Conservation (phyloP, 2,113 vertebrate species). For the Hassar affinis region DNA sequence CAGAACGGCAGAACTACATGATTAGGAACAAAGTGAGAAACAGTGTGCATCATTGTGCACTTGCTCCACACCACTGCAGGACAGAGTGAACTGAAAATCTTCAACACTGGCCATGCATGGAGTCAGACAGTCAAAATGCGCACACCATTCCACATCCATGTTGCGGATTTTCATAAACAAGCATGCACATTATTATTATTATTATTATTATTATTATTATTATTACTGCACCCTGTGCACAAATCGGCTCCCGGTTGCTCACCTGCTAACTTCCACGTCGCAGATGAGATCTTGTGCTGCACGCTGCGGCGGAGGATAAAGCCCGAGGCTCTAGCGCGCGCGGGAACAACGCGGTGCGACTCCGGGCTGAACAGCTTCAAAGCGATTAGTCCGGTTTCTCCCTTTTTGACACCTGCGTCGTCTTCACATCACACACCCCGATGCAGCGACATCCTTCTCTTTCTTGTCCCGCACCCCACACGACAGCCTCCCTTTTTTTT, state of each 20-base stretch:
- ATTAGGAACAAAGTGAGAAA: neutral
- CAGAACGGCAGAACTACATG: too few species aligned
- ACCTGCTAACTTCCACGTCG: constrained; percentile 42
- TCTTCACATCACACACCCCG: constrained; percentile 1
- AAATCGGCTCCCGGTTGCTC: constrained; percentile 15
- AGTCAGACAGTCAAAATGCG: neutral
- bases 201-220: neutral
- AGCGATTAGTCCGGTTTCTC: constrained; percentile 12
- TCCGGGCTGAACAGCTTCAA: constrained; percentile 34
- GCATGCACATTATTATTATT: neutral
- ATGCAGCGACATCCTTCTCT: neutral
- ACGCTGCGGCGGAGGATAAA: neutral
- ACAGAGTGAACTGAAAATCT: neutral
- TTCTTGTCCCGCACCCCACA: neutral
- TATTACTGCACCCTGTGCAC: neutral
- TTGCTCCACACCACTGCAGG: constrained; percentile 21
- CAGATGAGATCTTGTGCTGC: constrained; percentile 38
- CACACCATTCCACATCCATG: neutral
- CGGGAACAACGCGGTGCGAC: constrained; percentile 18
- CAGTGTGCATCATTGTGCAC: constrained; percentile 16
- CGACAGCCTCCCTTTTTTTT: neutral
- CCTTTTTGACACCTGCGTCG: constrained; percentile 23
- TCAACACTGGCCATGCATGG: neutral
- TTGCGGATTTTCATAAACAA: neutral
- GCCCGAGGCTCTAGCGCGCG: constrained; percentile 1